Base-by-base conservation (phyloP, 2,888 invertebrate genomes). In the Leistus spinibarbis region DNA sequence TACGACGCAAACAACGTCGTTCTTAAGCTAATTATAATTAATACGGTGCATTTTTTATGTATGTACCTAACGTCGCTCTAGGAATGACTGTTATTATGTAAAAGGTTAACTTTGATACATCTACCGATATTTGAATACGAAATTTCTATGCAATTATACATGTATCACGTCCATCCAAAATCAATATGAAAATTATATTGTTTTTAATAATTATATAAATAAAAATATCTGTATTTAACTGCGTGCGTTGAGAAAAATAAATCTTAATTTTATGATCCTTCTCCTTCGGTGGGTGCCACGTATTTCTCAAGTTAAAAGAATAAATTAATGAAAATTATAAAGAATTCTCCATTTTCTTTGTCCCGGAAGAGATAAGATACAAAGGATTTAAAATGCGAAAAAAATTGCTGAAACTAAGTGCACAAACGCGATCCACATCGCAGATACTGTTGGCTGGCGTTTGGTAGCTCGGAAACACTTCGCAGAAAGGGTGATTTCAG, bases 11-110 rank as follows among this genome's bases (percentile, higher is more conserved):
- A 74, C 68, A 74, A 24, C 72, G 62, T 67, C 68, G 67, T 68
- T 74, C 62, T 54, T 74, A 22, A 68, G 63, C 62, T 74, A 74
- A 74, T 74, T 74, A 74, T 74, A 74, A 74, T 68, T 56, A 74
- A 74, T 68, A 67, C 73, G 23, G 16, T 60, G 67, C 68, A 74
- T 67, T 74, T 74, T 74, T 74, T 66, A 66, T 56, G 68, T 66
- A 66, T 56, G 68, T 56, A 27, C 40, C 60, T 20, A 62, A 17
- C 27, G 54, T 53, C 22, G 53, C 17, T n/a, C 23, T 56, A 27
- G 23, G 56, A 72, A 72, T 72, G 56, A 60, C 72, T 27, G 56
- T 56, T 65, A 65, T 65, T 72, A 40, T 13, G 40, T 40, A 40
- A 10, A 40, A 40, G 40, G 40, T 7, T 40, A 40, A 40, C 40